Conservation (phyloP, 2,113 vertebrate genomes). For the Connochaetes taurinus region DNA sequence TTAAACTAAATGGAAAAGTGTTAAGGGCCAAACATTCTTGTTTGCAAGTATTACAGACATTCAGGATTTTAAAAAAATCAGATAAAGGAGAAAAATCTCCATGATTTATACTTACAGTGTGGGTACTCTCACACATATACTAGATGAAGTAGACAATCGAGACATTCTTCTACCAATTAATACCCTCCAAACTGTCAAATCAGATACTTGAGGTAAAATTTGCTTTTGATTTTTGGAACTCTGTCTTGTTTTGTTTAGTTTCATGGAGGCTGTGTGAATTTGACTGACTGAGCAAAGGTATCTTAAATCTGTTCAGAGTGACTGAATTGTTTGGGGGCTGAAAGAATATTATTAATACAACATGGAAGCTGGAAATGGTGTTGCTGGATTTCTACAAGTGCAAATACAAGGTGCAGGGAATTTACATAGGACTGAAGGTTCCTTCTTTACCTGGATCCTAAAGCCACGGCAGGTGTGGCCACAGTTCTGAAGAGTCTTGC, state of each 20-base stretch:
- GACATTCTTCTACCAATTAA: neutral
- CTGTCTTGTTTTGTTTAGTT: neutral
- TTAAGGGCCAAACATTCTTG: neutral
- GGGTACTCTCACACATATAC: neutral
- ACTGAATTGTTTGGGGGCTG: neutral
- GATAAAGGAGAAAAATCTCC: neutral
- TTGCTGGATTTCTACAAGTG: neutral
- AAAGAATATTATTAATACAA: neutral
- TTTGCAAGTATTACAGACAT: constrained; percentile 4
- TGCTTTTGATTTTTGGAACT: neutral
- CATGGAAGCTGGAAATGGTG: neutral
- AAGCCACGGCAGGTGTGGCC: neutral
- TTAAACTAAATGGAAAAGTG: neutral
- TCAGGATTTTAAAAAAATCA: neutral
- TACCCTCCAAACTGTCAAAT: neutral
- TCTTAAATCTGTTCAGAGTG: neutral
- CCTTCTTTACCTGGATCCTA: neutral
- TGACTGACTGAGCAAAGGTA: neutral
- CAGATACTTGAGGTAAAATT: neutral
- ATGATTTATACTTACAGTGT: too few species aligned
- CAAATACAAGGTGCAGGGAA: neutral
- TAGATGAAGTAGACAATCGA: neutral
- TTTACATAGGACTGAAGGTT: neutral
- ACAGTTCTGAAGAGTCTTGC: neutral
- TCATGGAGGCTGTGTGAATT: neutral